These are phyloP conservation scores for Tetranychus piercei DNA, from an alignment of 2,888 invertebrate species.

Conservation along the genomic window DNA sequence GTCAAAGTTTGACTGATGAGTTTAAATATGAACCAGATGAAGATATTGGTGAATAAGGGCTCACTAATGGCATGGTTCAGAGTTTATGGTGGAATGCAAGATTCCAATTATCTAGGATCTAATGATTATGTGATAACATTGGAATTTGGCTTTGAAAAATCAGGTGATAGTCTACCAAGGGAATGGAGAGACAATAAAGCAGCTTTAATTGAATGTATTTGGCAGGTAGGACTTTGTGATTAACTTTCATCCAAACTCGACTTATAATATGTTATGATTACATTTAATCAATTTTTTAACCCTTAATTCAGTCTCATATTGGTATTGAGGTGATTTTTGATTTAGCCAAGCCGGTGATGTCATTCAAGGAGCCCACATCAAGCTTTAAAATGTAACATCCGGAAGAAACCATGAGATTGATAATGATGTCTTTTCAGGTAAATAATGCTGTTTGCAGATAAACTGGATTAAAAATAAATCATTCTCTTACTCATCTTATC, in stretches of 20 bases:
- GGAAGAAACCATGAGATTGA: constrained; percentile 39
- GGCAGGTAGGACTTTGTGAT: constrained; percentile 41
- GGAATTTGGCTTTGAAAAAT: constrained; percentile 63
- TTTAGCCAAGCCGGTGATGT: constrained; percentile 40
- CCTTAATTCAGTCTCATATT: constrained; percentile 43
- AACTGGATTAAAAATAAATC: background rate
- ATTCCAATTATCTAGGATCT: constrained; percentile 70
- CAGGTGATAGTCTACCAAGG: constrained; percentile 39
- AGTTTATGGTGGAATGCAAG: constrained; percentile 68
- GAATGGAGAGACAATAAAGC: constrained; percentile 63
- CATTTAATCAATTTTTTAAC: background rate
- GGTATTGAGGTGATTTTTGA: constrained; percentile 49
- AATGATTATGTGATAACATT: constrained; percentile 72
- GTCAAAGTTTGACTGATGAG: constrained; percentile 37
- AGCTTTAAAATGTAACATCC: constrained; percentile 44
- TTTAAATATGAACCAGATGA: constrained; percentile 44
- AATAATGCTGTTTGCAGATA: background rate
- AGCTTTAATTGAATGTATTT: constrained; percentile 52
- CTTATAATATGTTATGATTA: background rate
- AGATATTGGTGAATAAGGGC: constrained; percentile 54
- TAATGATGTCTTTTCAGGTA: constrained; percentile 62
- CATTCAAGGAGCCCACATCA: constrained; percentile 49
- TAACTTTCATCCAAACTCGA: too few species aligned
- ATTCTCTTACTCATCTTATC: background rate
- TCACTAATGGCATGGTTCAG: constrained; percentile 72